Base-by-base conservation (phyloP, 1,140 invertebrate genomes). In the Cydia fagiglandana region DNA sequence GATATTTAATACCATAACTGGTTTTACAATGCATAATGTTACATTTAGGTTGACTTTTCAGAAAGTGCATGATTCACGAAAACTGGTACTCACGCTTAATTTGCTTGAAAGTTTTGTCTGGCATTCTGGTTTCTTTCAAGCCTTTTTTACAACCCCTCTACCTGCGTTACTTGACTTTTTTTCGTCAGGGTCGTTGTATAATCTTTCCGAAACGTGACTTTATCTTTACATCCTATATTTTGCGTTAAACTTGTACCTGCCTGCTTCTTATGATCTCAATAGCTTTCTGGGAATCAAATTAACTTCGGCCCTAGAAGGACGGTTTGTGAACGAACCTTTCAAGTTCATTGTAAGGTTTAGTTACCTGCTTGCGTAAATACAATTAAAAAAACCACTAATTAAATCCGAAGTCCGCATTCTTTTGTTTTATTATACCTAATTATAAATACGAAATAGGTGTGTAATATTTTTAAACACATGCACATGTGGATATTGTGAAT, bases 51-150 rank as follows among this genome's bases (percentile, higher is more conserved):
- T 34, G 17, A 45, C n/a, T 5, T 64, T 76, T 73, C 73, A 77
- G 77, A 78, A 83, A 74, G 68, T 73, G 66, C 38, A 45, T 79
- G 76, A 80, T 76, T 78, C 56, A 74, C 73, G 77, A 81, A 74
- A 83, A 80, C 78, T 78, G 74, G 76, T 79, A 79, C 77, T 79
- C 80, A 80, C 80, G 79, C 75, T 78, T 80, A 83, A 77, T 82
- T 79, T 79, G 73, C 79, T 79, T 79, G 74, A 80, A 76, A 80
- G 74, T 78, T 38, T 56, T 28, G 50, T 76, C 77, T 78, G 74
- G 74, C 64, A 38, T 79, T 82, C 74, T 78, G 77, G 74, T 80
- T 80, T 76, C 75, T 79, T 79, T 78, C 41, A 47, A 73, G 70
- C 20, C 45, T 73, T 73, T 73, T 73, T 73, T 73, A n/a, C 34